These are phyloP conservation scores for Anagyrus pseudococci DNA, from an alignment of 2,888 invertebrate genomes.

Conservation along the genomic window DNA sequence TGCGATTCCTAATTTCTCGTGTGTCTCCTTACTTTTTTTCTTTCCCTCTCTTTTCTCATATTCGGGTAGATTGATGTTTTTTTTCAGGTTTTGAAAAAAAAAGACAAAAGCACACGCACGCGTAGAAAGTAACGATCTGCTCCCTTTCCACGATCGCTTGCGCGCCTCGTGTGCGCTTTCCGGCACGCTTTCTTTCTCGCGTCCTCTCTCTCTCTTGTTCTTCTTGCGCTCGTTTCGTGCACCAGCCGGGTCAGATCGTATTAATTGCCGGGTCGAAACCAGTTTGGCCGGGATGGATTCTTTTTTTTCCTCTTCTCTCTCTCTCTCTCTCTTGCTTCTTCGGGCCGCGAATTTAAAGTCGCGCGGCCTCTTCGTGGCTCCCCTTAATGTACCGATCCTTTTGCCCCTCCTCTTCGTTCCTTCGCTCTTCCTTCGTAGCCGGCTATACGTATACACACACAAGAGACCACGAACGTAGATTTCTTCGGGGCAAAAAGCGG, in stretches of 20 bases:
- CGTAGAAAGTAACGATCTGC: too few relatives aligned
- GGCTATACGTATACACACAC: background rate
- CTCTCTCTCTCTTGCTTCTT: background rate
- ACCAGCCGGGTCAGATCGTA: slow-evolving; percentile 41
- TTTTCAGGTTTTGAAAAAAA: too few relatives aligned
- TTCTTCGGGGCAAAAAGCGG: slow-evolving; percentile 24
- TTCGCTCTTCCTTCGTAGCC: background rate
- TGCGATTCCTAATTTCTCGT: too few relatives aligned
- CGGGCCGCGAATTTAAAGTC: slow-evolving; percentile 29
- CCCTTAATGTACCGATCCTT: slow-evolving; percentile 10
- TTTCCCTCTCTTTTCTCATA: too few relatives aligned
- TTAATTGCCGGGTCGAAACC: slow-evolving; percentile 52
- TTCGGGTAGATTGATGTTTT: too few relatives aligned
- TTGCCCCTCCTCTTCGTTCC: background rate
- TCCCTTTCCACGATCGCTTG: too few relatives aligned
- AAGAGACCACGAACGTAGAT: background rate
- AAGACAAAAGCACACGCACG: too few relatives aligned
- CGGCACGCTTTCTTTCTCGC: background rate
- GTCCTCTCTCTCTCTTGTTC: background rate
- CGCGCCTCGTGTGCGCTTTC: background rate
- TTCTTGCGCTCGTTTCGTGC: background rate
- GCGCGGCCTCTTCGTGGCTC: slow-evolving; percentile 15
- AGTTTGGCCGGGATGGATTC: slow-evolving; percentile 45
- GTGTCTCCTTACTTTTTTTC: too few relatives aligned
- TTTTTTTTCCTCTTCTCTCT: background rate